Base-by-base conservation (phyloP, 2,888 invertebrate genomes). In the Cerceris rybyensis region DNA sequence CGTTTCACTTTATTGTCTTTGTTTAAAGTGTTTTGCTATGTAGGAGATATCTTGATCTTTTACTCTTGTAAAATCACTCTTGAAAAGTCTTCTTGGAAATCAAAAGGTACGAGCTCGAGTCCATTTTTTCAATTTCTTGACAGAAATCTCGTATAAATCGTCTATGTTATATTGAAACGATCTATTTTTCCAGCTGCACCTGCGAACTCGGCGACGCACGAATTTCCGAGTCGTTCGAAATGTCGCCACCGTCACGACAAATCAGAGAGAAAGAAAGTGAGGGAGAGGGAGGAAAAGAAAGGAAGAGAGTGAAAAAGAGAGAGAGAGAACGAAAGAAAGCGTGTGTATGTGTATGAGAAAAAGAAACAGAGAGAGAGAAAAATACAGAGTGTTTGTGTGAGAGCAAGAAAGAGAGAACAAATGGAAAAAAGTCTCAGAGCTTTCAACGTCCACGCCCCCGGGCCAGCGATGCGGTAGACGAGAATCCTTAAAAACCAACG, bases 371-470 rank as follows among this genome's bases (percentile, higher is more conserved):
- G 69, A 68, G 17, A 60, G 57, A 14, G 42, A 2, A 65, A 52
- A 14, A 43, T 42, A 60, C 49, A 72, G 55, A 43, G 66, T 50
- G 60, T 39, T 54, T 55, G 52, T 49, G 58, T 46, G 52, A 17
- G 59, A 67, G 63, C 43, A 57, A 43, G 49, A 67, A 28, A 66
- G 60, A 43, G 75, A 68, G 66, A 63, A 57, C 65, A 39, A 63
- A 43, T 16, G 74, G 71, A 58, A 54, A 54, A 65, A 67, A 63
- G 84, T 88, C 86, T 85, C 80, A 85, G 87, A 85, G 88, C 78
- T 85, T 86, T 90, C 90, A 88, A 91, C 90, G 90, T 88, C 77
- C 65, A 79, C 65, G 87, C 88, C 88, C 91, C 91, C 90, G 91
- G 90, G 91, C 90, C 88, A 88, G 88, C 90, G 91, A 91, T 91